Conservation (phyloP, 2,113 vertebrate species). For the Prinia subflava region DNA sequence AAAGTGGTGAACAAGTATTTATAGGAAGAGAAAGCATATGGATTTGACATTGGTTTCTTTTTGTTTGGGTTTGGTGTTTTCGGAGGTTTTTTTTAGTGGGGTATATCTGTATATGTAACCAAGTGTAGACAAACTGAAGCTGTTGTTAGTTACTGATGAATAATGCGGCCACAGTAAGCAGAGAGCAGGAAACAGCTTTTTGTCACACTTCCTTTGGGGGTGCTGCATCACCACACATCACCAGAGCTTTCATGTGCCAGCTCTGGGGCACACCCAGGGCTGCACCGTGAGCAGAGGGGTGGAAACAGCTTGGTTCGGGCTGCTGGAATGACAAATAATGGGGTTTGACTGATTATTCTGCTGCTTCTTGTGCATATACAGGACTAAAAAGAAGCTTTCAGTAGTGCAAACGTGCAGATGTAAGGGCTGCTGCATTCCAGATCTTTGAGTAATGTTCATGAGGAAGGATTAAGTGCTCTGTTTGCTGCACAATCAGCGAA, state of each 20-base stretch:
- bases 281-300: rapidly evolving
- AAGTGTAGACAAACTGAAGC: not conserved
- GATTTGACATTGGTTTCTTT: not conserved
- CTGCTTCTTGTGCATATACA: not conserved
- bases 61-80: not conserved
- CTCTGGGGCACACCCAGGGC: not conserved
- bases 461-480: not conserved
- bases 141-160: not conserved
- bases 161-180: not conserved
- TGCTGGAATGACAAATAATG: not conserved
- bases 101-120: rapidly evolving
- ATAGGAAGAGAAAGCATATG: not conserved
- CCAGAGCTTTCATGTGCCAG: not conserved
- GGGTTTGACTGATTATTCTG: rapidly evolving
- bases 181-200: slow-evolving; percentile 35
- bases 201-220: not conserved
- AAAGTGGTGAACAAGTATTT: not conserved
- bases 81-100: not conserved
- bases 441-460: not conserved
- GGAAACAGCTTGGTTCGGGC: rapidly evolving
- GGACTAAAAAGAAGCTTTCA: not conserved
- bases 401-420: not conserved
- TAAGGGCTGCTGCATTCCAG: not conserved
- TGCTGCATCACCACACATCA: not conserved
- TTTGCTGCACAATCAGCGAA: not conserved